Base-by-base conservation (phyloP, 2,888 invertebrate genomes). In the Dryadula phaetusa region DNA sequence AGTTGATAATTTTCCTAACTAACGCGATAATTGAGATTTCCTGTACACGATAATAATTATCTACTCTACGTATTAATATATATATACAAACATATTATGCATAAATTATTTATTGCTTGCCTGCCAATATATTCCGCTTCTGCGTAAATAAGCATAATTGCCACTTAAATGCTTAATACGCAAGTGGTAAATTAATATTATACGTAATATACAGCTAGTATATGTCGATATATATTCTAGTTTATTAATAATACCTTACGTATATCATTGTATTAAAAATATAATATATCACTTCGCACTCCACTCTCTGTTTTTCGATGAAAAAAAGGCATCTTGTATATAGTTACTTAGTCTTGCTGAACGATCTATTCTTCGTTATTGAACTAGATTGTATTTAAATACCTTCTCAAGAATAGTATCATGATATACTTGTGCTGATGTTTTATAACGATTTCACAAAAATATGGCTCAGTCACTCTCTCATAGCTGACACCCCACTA, bases 21-120 rank as follows among this genome's bases (percentile, higher is more conserved):
- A 78, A 64, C 65, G 78, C 77, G 79, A 78, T 80, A 83, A 84
- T 81, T 80, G 79, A 80, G 79, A 79, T 81, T 80, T 81, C 81
- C 75, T 75, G 71, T 73, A 70, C 70, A 56, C 46, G 62, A 64
- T 66, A 66, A 70, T 72, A 66, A 64, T 69, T 34, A 61, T 62
- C 42, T 49, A 42, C 42, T 37, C 28, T 40, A 44, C 16, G 28
- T 34, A 53, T 64, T 28, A 28, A 28, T 6, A 28, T 5, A 5
- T 42, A 42, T 16, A 16, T 10, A 44, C 18, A n/a, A 6, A 7
- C 25, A 62, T 40, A 28, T 46, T 49, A 44, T 63, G 52, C 63
- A 67, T 63, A 52, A 67, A 20, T 58, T 40, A 67, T 67, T 56
- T 56, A 54, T 47, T 40, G 56, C 54, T 66, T 62, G 56, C 37